Conservation (phyloP, 2,797 vertebrate genomes). For the Bufotes viridis region DNA sequence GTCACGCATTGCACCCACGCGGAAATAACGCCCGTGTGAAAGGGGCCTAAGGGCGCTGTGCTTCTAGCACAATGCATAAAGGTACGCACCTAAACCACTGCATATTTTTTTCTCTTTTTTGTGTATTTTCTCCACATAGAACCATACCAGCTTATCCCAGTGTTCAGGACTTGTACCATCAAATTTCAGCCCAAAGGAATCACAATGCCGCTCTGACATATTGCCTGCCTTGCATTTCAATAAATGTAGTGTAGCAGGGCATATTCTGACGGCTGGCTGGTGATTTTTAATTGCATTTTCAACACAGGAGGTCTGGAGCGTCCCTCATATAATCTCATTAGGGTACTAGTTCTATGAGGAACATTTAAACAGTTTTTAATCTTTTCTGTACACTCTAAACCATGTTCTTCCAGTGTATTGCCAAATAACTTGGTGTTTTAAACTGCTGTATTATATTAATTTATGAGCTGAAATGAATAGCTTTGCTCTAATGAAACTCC, state of each 20-base stretch:
- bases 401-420: constrained; percentile 3
- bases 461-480: not conserved
- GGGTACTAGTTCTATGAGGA: not conserved
- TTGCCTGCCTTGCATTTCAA: not conserved
- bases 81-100: too few species aligned
- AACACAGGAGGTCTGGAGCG: not conserved
- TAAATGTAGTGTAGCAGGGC: not conserved
- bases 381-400: not conserved
- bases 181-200: not conserved
- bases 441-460: not conserved
- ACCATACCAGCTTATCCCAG: too few species aligned
- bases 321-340: not conserved
- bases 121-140: too few species aligned
- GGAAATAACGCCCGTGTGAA: too few species aligned
- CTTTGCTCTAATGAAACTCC: constrained; percentile 9
- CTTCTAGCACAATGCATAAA: too few species aligned
- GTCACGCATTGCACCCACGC: too few species aligned
- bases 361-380: not conserved
- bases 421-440: not conserved
- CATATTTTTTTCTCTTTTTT: too few species aligned
- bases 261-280: not conserved
- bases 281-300: not conserved
- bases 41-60: too few species aligned
- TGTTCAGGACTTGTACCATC: not conserved
- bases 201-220: not conserved